Percentiles rank a stretch among this genome's conserved stretches.
phyloP scores from a whole-genome alignment of 2,113 vertebrate species.

The Apodemus speciosus region DNA sequence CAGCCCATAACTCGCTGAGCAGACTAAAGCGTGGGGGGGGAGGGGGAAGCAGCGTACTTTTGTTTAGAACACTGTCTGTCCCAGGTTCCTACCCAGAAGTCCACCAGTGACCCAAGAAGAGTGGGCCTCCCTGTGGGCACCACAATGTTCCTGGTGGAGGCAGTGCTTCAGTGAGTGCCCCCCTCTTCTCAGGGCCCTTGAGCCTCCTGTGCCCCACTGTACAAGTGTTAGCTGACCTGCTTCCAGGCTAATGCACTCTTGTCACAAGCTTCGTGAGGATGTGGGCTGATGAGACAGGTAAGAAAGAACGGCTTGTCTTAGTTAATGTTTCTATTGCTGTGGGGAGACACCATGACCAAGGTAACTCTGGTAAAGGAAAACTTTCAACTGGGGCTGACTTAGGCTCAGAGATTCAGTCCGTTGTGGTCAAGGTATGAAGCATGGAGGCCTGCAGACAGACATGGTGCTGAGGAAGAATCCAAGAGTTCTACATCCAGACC shows the following conservation, averaged over 20 bases:
- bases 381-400: not conserved
- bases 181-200: not conserved
- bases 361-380: not conserved
- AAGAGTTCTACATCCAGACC: not conserved
- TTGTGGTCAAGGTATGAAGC: not conserved
- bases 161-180: not conserved
- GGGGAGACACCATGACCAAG: not conserved
- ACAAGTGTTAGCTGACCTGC: not conserved
- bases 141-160: not conserved
- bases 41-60: not conserved
- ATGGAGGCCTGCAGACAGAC: not conserved
- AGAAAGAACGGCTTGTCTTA: not conserved
- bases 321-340: no score
- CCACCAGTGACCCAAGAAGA: not conserved
- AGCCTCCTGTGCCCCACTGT: not conserved
- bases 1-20: not conserved
- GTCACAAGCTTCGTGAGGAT: not conserved
- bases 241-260: not conserved
- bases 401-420: not conserved
- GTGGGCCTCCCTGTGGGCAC: rapidly evolving
- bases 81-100: not conserved
- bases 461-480: not conserved
- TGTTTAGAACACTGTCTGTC: not conserved
- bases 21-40: not conserved
- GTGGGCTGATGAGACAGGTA: not conserved